Evolutionary conservation across 2,888 invertebrate genomes (phyloP).

Genomic region (Nemotelus pantherinus): DNA sequence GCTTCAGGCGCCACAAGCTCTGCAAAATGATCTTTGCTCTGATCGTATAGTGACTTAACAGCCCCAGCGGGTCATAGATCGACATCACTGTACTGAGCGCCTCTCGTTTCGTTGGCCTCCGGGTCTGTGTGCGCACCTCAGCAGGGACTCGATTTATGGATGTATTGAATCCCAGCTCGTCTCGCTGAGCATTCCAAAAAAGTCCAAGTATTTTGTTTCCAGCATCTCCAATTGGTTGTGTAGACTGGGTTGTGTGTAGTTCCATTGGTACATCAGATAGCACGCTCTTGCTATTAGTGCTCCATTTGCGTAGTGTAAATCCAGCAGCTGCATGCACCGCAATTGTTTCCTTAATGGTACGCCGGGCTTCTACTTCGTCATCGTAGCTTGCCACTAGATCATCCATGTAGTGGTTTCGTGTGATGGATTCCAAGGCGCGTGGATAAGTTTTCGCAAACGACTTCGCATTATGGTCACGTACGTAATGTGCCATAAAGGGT

Average conservation of each 20-base stretch:
- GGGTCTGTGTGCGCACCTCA: not conserved
- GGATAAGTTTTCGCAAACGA: not conserved
- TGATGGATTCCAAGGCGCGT: not conserved
- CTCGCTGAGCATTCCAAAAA: conserved; percentile 14
- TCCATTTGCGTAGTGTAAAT: not conserved
- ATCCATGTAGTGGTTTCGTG: conserved; percentile 14
- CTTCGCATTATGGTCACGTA: conserved; percentile 6
- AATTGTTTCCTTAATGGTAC: conserved; percentile 6
- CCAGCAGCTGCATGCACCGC: conserved; percentile 7
- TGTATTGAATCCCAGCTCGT: conserved; percentile 13
- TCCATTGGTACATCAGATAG: not conserved
- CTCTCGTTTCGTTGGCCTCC: not conserved
- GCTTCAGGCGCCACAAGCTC: not conserved
- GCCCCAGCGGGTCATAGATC: conserved; percentile 1
- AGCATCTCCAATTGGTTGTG: not conserved
- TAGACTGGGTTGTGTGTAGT: not conserved
- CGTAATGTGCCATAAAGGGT: conserved; percentile 22
- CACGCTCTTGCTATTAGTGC: not conserved
- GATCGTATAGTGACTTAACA: conserved; percentile 8
- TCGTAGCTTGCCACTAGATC: conserved; percentile 11
- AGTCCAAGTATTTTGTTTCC: not conserved
- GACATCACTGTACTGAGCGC: conserved; percentile 4
- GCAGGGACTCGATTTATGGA: not conserved
- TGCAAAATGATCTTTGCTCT: conserved; percentile 7
- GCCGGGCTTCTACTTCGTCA: conserved; percentile 12